Percentiles rank a stretch among this genome's conserved stretches.
These are phyloP conservation scores for Kryptopterus vitreolus DNA, from an alignment of 2,797 vertebrate genomes.

Conservation along the genomic window DNA sequence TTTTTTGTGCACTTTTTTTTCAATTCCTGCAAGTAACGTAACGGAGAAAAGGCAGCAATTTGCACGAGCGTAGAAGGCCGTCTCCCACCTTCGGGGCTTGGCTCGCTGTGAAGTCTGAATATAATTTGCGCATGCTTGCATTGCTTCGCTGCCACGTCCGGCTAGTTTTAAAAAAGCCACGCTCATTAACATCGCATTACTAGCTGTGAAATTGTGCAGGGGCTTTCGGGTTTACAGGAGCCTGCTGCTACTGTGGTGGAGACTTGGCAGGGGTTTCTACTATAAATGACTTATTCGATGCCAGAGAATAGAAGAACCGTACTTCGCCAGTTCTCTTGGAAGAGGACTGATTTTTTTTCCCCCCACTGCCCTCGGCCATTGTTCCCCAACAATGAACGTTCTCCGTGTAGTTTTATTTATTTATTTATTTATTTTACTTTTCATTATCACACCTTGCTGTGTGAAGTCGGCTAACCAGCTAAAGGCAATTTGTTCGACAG, in stretches of 20 bases:
- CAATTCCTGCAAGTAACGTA: not conserved
- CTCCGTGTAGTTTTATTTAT: not conserved
- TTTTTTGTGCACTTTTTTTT: not conserved
- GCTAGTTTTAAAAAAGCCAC: slow-evolving; percentile 2
- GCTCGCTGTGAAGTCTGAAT: not conserved
- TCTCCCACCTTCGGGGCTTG: not conserved
- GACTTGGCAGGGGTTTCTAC: slow-evolving; percentile 8
- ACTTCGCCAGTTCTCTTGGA: slow-evolving; percentile 13
- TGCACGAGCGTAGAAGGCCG: not conserved
- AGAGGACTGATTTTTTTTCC: slow-evolving; percentile 15
- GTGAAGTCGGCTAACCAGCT: slow-evolving; percentile 4
- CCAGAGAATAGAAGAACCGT: not conserved
- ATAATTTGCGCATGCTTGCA: not conserved
- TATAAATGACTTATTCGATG: slow-evolving; percentile 16
- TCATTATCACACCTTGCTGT: slow-evolving; percentile 7
- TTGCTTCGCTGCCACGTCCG: not conserved
- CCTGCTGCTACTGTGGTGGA: not conserved
- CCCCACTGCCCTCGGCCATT: slow-evolving; percentile 14
- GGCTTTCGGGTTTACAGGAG: not conserved
- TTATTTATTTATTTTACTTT: too few relatives aligned
- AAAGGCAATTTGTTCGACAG: slow-evolving; percentile 11
- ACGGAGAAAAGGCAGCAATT: not conserved
- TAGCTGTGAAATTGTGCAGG: not conserved
- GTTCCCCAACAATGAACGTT: not conserved
- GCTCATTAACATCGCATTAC: slow-evolving; percentile 17